phyloP scores from a whole-genome alignment of 2,888 invertebrate genomes.

The Abrostola tripartita region DNA sequence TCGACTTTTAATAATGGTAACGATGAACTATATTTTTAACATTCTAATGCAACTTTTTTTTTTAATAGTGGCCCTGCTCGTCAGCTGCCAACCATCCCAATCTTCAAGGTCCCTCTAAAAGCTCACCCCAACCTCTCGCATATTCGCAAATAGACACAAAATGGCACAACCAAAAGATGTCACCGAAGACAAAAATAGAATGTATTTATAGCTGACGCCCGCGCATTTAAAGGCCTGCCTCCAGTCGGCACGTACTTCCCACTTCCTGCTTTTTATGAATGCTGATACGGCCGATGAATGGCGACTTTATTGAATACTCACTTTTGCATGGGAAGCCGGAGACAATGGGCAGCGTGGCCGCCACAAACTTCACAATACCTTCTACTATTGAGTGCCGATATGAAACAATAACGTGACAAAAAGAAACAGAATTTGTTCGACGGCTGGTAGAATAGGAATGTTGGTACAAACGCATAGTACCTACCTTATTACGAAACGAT shows the following conservation, averaged over 20 bases:
- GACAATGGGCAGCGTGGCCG: constrained; percentile 48
- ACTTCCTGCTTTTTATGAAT: constrained; percentile 78
- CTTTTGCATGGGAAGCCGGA: constrained; percentile 63
- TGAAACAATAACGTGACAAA: constrained; percentile 45
- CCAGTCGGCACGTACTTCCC: constrained; percentile 78
- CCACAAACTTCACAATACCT: constrained; percentile 52
- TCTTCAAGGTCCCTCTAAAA: constrained; percentile 5
- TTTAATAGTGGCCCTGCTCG: too few relatives aligned
- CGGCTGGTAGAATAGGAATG: background rate
- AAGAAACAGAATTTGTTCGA: constrained; percentile 12
- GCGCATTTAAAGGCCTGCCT: constrained; percentile 72
- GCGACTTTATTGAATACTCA: constrained; percentile 66
- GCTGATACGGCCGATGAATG: constrained; percentile 63
- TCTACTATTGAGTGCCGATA: constrained; percentile 45
- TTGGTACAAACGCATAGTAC: background rate
- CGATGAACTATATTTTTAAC: too few relatives aligned
- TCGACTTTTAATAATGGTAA: too few relatives aligned
- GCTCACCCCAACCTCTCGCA: constrained; percentile 17
- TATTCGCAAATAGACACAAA: constrained; percentile 23
- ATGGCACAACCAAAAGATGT: constrained; percentile 34
- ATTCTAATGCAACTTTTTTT: too few relatives aligned
- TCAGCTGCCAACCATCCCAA: background rate
- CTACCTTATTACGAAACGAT: background rate
- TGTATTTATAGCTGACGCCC: constrained; percentile 50
- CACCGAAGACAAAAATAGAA: constrained; percentile 52